Percentiles rank a stretch among this genome's conserved stretches.
Conservation (phyloP, 2,113 vertebrate genomes). For the Prionailurus viverrinus region DNA sequence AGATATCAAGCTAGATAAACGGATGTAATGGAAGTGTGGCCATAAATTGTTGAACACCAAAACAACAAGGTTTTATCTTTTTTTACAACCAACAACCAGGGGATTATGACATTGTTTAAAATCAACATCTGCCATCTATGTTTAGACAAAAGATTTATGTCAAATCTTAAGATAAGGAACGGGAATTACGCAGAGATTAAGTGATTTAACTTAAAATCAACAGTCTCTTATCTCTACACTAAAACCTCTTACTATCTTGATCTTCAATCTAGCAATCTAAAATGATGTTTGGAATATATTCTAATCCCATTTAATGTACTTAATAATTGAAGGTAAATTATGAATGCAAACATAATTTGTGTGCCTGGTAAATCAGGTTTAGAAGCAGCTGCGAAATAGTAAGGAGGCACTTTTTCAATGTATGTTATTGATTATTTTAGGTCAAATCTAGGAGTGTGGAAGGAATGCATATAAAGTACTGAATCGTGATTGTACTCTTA, state of each 20-base stretch:
- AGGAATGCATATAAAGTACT: background rate
- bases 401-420: background rate
- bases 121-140: background rate
- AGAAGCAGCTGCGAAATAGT: background rate
- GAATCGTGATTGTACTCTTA: background rate
- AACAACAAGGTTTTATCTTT: background rate
- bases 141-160: background rate
- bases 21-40: background rate
- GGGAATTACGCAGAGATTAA: background rate
- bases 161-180: background rate
- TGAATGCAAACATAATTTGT: background rate
- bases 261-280: background rate
- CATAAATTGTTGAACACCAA: background rate
- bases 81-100: background rate
- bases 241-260: background rate
- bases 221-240: background rate
- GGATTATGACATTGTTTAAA: background rate
- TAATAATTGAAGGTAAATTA: constrained; percentile 15
- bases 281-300: background rate
- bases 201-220: background rate
- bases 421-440: background rate
- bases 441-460: background rate
- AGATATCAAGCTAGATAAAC: background rate
- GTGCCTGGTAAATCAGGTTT: background rate
- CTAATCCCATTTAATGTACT: background rate